These are phyloP conservation scores for Crenuchus spilurus DNA, from an alignment of 2,797 vertebrate species.

Conservation along the genomic window DNA sequence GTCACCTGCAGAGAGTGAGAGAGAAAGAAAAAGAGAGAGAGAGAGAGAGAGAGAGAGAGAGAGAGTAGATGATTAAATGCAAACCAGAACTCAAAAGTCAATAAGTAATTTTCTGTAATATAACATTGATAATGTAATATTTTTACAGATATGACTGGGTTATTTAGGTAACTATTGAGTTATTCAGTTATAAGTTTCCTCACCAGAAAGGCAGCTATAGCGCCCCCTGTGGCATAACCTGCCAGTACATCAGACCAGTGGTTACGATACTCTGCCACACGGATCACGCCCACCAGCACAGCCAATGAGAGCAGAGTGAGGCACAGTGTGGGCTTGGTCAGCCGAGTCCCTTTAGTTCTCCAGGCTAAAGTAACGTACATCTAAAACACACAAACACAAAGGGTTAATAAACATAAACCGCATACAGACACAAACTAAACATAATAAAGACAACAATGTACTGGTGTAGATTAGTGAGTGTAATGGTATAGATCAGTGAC, in stretches of 20 bases:
- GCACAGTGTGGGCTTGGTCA: constrained; percentile 88
- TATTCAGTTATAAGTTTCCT: constrained; percentile 21
- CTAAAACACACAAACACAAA: constrained; percentile 65
- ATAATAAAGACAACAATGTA: too few species aligned
- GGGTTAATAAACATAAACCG: too few species aligned
- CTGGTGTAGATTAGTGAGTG: too few species aligned
- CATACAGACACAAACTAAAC: too few species aligned
- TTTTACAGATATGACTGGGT: too few species aligned
- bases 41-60: neutral
- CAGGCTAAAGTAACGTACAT: constrained; percentile 91
- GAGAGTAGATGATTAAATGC: neutral
- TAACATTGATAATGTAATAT: too few species aligned
- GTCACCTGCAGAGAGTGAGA: constrained; percentile 75
- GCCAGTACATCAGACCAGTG: constrained; percentile 91
- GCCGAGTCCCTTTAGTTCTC: constrained; percentile 86
- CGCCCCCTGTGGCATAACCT: constrained; percentile 86
- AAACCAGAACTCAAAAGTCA: too few species aligned
- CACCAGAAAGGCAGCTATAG: constrained; percentile 90
- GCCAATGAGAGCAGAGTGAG: constrained; percentile 86
- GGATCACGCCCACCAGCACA: constrained; percentile 87
- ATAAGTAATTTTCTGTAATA: too few species aligned
- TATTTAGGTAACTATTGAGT: too few species aligned
- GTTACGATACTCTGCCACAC: constrained; percentile 89
- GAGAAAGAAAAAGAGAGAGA: neutral
- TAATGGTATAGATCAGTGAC: neutral